Conservation (phyloP, 2,888 invertebrate species). For the Tortrix viridana region DNA sequence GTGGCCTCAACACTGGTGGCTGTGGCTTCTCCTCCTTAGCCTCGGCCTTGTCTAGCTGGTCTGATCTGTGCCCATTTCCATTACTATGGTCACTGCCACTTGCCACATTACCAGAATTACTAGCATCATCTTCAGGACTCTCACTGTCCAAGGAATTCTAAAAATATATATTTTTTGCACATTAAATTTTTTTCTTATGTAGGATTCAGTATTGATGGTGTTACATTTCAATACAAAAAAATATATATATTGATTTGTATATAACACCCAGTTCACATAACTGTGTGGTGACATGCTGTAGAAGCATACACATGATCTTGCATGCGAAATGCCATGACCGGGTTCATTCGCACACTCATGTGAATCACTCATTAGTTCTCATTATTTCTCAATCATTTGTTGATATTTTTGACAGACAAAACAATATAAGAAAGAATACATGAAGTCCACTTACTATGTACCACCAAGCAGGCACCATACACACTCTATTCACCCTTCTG, state of each 20-base stretch:
- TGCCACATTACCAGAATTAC: conserved; percentile 64
- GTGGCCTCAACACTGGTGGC: conserved; percentile 70
- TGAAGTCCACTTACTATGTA: conserved; percentile 60
- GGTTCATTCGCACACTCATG: too few species aligned
- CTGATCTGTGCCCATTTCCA: conserved; percentile 19
- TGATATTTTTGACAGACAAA: too few species aligned
- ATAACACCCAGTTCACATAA: too few species aligned
- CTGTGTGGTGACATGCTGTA: too few species aligned
- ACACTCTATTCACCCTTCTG: conserved; percentile 68
- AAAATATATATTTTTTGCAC: not conserved
- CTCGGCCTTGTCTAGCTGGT: conserved; percentile 7
- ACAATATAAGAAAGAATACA: not conserved
- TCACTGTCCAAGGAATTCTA: conserved; percentile 78
- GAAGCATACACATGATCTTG: too few species aligned
- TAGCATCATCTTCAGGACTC: conserved; percentile 77
- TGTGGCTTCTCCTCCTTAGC: conserved; percentile 47
- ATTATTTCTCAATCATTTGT: too few species aligned
- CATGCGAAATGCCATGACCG: too few species aligned
- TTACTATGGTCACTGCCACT: conserved; percentile 56
- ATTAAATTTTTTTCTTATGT: too few species aligned
- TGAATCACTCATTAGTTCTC: too few species aligned
- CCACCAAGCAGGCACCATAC: conserved; percentile 69
- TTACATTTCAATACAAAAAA: too few species aligned
- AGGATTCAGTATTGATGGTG: too few species aligned
- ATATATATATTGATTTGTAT: too few species aligned